Percentiles rank a stretch among this genome's conserved stretches.
Evolutionary conservation across 2,888 invertebrate genomes (phyloP).

Genomic region (Heliconius ismenius): DNA sequence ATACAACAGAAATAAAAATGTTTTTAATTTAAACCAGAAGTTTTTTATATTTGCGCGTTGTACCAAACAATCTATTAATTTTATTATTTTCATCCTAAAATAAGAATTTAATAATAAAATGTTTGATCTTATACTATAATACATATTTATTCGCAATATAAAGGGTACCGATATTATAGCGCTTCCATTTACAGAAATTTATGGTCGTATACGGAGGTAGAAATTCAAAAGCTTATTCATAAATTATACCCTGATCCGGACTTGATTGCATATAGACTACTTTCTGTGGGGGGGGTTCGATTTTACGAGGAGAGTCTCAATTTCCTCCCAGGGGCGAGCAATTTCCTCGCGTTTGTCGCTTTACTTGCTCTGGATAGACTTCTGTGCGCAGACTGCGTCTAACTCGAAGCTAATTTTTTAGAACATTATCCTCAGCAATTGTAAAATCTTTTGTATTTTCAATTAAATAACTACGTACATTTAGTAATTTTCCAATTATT

Average conservation of each 20-base stretch:
- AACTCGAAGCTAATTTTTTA: conserved; percentile 12
- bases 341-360: conserved; percentile 73
- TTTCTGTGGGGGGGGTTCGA: conserved; percentile 52
- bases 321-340: conserved; percentile 68
- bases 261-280: conserved; percentile 48
- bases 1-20: neutral
- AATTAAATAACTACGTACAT: neutral
- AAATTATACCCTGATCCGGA: conserved; percentile 45
- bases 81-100: too few relatives aligned
- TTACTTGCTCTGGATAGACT: conserved; percentile 30
- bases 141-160: conserved; percentile 11
- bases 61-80: neutral
- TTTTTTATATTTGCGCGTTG: neutral
- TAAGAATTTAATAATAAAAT: too few relatives aligned
- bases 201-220: conserved; percentile 42
- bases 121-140: neutral
- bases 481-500: too few relatives aligned
- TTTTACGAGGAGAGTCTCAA: conserved; percentile 68
- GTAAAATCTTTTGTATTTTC: neutral
- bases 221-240: conserved; percentile 46
- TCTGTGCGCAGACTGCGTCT: conserved; percentile 17
- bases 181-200: conserved; percentile 33
- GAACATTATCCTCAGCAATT: neutral
- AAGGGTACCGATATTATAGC: conserved; percentile 8
- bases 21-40: neutral